phyloP scores from a whole-genome alignment of 2,888 invertebrate genomes.

The Papilio protenor region DNA sequence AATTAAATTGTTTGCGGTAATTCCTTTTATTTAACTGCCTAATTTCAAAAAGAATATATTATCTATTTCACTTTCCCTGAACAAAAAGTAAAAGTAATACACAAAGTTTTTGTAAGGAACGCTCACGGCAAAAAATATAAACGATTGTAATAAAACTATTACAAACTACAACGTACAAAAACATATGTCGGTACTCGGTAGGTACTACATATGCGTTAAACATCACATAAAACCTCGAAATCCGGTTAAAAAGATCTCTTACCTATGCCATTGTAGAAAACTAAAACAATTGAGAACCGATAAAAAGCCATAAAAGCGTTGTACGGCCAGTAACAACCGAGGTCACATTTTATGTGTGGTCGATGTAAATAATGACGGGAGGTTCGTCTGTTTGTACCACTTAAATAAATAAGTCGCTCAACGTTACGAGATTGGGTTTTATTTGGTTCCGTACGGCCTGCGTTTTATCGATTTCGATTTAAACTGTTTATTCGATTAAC shows the following conservation, averaged over 20 bases:
- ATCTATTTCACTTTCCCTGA: not conserved
- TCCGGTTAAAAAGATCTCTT: constrained; percentile 20
- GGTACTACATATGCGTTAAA: constrained; percentile 47
- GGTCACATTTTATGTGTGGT: constrained; percentile 73
- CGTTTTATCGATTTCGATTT: constrained; percentile 70
- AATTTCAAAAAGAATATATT: not conserved
- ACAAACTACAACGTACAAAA: constrained; percentile 1
- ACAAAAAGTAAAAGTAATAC: not conserved
- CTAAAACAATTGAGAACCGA: constrained; percentile 54
- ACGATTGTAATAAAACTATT: constrained; percentile 7
- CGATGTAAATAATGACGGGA: constrained; percentile 59
- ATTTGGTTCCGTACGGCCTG: constrained; percentile 72
- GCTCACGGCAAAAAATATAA: not conserved
- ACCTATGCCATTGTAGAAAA: constrained; percentile 3
- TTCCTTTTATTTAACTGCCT: not conserved
- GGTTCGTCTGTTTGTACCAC: constrained; percentile 68
- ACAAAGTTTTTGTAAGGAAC: not conserved
- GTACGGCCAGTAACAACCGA: constrained; percentile 49
- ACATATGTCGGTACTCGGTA: not conserved
- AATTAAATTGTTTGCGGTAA: not conserved
- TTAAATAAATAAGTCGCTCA: constrained; percentile 77
- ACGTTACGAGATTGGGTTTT: constrained; percentile 70
- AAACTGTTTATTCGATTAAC: constrained; percentile 66
- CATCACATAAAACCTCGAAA: constrained; percentile 27
- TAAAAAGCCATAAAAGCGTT: constrained; percentile 48